Base-by-base conservation (phyloP, 1,140 invertebrate genomes). In the Cydia strobilella region DNA sequence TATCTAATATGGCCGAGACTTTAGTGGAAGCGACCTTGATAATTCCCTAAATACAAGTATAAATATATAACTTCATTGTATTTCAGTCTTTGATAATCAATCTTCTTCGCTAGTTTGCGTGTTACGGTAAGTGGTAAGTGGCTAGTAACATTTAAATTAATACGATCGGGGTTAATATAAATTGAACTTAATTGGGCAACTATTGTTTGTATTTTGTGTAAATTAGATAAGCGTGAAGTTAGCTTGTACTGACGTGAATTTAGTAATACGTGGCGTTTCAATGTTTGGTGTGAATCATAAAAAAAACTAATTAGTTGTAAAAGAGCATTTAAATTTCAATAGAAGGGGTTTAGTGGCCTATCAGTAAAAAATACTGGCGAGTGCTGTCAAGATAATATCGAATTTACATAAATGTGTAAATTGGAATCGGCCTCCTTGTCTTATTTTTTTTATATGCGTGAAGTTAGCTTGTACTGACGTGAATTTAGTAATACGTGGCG, bases 61-160 rank as follows among this genome's bases (percentile, higher is more conserved):
- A 54, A 54, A 54, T 66, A 54, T 66, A 31, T 66, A 66, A 66
- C 63, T 66, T 15, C n/a, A 54, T 54, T 54, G 51, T 54, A 54
- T 18, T 20, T n/a, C 51, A 35, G 31, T 66, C 15, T 66, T 66
- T 66, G 5, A 15, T 31, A 66, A 66, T 66, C 63, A 31, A 66
- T 66, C 63, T 66, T 66, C 27, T 31, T 66, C 13, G 63, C 25
- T 15, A 66, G 63, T 66, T 66, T 66, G 63, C 63, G 63, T 66
- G 63, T 66, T 35, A 31, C 27, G 63, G 27, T 66, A 66, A 66
- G 63, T 66, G 63, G 27, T 66, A 66, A 66, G 63, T 66, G 63
- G 27, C 63, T 66, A 54, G 51, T 6, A 66, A 66, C 63, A 66
- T 66, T 66, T 66, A 31, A 27, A 66, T 66, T 66, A 66, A 66